phyloP scores from a whole-genome alignment of 2,888 invertebrate genomes.

The Muschampia plurimacula region DNA sequence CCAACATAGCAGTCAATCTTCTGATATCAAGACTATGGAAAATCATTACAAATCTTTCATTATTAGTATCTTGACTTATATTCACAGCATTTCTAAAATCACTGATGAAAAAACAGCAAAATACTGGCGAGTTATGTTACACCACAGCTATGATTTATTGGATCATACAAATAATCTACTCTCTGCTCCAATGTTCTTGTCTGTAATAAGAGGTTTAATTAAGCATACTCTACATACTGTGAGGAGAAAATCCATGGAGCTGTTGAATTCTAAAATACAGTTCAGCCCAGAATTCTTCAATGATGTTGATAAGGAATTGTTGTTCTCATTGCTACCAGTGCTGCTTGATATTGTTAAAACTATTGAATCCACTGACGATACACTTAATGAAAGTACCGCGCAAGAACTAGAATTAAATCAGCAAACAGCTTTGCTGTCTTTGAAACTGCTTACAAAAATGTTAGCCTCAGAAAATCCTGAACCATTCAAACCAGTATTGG shows the following conservation, averaged over 20 bases:
- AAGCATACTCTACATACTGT: constrained; percentile 90
- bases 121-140: constrained; percentile 93
- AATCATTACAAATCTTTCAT: constrained; percentile 89
- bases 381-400: constrained; percentile 58
- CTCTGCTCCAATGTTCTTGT: constrained; percentile 92
- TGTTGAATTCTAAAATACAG: constrained; percentile 93
- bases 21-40: constrained; percentile 82
- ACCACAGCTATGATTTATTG: constrained; percentile 91
- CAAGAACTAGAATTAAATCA: constrained; percentile 89
- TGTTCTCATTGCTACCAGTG: constrained; percentile 87
- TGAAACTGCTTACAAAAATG: constrained; percentile 92
- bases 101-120: constrained; percentile 88
- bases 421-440: constrained; percentile 92
- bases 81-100: constrained; percentile 88
- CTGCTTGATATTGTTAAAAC: constrained; percentile 86
- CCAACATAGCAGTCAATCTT: constrained; percentile 86
- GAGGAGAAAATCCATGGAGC: constrained; percentile 92
- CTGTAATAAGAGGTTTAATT: constrained; percentile 90
- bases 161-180: constrained; percentile 93
- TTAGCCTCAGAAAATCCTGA: constrained; percentile 89
- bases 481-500: constrained; percentile 89
- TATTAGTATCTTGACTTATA: constrained; percentile 88
- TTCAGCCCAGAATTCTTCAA: constrained; percentile 87
- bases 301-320: constrained; percentile 76
- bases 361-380: constrained; percentile 71